phyloP scores from a whole-genome alignment of 2,797 vertebrate genomes.

The Lemur catta region DNA sequence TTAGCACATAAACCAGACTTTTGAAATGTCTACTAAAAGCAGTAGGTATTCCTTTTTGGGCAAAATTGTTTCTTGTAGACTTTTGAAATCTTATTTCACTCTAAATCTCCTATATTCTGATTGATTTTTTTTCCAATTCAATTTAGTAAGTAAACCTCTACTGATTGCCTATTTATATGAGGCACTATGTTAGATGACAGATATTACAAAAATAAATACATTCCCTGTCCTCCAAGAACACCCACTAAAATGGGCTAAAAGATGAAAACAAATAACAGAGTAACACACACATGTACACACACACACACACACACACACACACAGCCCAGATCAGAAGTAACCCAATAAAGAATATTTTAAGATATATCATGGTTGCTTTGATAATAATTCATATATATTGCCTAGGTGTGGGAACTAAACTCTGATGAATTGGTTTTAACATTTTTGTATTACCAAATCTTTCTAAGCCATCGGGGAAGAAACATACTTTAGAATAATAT shows the following conservation, averaged over 20 bases:
- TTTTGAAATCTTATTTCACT: slow-evolving; percentile 46
- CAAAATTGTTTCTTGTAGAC: neutral
- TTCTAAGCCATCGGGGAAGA: neutral
- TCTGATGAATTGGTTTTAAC: neutral
- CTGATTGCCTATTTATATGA: neutral
- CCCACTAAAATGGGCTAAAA: neutral
- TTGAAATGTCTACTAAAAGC: slow-evolving; percentile 21
- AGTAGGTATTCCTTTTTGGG: neutral
- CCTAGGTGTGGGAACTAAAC: neutral
- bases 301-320: neutral
- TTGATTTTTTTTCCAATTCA: slow-evolving; percentile 18
- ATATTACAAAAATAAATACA: neutral
- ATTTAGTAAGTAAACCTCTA: slow-evolving; percentile 36
- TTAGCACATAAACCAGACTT: slow-evolving; percentile 31
- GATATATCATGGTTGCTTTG: neutral
- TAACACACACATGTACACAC: neutral
- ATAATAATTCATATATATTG: slow-evolving; percentile 10
- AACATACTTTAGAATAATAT: neutral
- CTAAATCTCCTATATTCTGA: neutral
- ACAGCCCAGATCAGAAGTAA: neutral
- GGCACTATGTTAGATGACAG: neutral
- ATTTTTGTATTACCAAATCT: neutral
- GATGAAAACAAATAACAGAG: neutral
- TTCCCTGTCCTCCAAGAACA: neutral
- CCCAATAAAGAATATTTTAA: neutral